Base-by-base conservation (phyloP, 2,888 invertebrate species). In the Drosophila macrospina region DNA sequence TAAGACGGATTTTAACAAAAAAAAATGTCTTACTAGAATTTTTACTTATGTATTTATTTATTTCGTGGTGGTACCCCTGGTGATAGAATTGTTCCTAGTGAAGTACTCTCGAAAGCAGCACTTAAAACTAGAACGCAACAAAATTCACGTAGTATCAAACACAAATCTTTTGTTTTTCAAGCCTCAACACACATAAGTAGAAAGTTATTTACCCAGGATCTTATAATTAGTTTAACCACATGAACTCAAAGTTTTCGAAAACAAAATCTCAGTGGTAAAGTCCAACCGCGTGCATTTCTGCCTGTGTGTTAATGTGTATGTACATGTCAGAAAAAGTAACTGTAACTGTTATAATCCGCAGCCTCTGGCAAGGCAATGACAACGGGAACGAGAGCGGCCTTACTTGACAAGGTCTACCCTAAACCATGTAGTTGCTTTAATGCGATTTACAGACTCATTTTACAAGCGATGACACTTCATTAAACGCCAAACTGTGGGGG, bases 381-480 rank as follows among this genome's bases (percentile, higher is more conserved):
- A 48, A 44, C 65, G 28, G 32, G 10, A 15, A 37, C 4, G 32
- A 7, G 28, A 28, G 48, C 32, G 48, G 45, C 44, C 57, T 56
- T 71, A 64, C 51, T 60, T 84, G 81, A 76, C 83, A 82, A 73
- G 73, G 73, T 70, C 87, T 76, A 80, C 84, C 85, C 81, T 70
- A 76, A 84, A 77, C 76, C 70, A 55, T 80, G 78, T 84, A 84
- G 74, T 81, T 77, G 68, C 69, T 87, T 81, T 88, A 89, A 87
- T 89, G 70, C 88, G 86, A 88, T 88, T 88, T 89, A 82, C 86
- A 80, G 87, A 86, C 89, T 86, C 87, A 89, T 89, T 89, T 88
- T 89, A 88, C 88, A 87, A 88, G 80, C 89, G 87, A 88, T 89
- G 87, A 88, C 87, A 88, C 87, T 88, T 88, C 89, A 88, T 88